Conservation (phyloP, 2,113 vertebrate genomes). For the Antigone vipio region DNA sequence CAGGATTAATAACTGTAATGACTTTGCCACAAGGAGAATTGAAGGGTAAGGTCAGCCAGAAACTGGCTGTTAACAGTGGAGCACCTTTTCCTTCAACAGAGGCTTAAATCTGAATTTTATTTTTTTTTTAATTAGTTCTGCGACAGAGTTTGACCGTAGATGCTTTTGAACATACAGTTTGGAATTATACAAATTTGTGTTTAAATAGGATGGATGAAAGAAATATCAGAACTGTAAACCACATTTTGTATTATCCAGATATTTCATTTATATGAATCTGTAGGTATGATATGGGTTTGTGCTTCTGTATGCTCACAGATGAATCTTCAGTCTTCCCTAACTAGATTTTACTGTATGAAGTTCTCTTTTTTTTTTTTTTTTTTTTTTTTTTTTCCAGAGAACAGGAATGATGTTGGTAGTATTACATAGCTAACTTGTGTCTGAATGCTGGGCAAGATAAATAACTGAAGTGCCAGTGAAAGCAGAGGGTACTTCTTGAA, state of each 20-base stretch:
- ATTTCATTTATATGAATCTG: not conserved
- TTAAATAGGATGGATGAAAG: not conserved
- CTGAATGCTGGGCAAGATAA: not conserved
- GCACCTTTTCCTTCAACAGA: not conserved
- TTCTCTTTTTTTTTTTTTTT: not conserved
- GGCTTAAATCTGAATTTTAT: not conserved
- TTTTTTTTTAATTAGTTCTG: not conserved
- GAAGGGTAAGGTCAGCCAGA: not conserved
- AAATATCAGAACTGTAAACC: not conserved
- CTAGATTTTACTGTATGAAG: not conserved
- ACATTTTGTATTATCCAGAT: not conserved
- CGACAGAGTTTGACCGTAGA: not conserved
- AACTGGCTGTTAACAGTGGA: not conserved
- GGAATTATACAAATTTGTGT: not conserved
- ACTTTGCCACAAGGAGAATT: conserved; percentile 53
- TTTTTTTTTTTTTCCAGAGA: not conserved
- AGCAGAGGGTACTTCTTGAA: not conserved
- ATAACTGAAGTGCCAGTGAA: not conserved
- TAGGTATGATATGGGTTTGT: not conserved
- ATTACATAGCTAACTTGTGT: not conserved
- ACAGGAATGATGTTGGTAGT: not conserved
- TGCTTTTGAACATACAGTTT: not conserved
- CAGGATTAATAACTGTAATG: conserved; percentile 1
- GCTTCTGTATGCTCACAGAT: not conserved
- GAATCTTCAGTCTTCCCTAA: not conserved